phyloP scores from a whole-genome alignment of 2,888 invertebrate species.

The Synanthedon vespiformis region DNA sequence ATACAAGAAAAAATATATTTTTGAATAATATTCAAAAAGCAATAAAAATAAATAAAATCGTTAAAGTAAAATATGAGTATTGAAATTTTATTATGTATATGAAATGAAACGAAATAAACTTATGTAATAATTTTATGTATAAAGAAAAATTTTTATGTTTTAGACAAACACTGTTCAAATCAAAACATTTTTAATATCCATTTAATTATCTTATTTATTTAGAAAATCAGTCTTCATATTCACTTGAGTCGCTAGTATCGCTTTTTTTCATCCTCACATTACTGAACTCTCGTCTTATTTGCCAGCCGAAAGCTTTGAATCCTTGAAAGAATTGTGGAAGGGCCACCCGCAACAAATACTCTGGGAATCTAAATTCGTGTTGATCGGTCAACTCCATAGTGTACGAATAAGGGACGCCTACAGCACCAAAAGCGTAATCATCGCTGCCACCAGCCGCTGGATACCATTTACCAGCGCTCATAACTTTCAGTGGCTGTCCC shows the following conservation, averaged over 20 bases:
- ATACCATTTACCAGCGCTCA: slow-evolving; percentile 69
- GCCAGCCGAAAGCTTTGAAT: slow-evolving; percentile 34
- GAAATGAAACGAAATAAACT: no score
- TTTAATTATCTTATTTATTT: slow-evolving; percentile 7
- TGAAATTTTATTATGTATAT: no score
- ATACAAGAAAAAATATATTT: no score
- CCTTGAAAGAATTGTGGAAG: slow-evolving; percentile 53
- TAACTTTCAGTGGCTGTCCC: slow-evolving; percentile 49
- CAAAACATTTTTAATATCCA: slow-evolving; percentile 1
- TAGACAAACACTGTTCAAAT: not conserved
- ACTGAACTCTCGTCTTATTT: slow-evolving; percentile 39
- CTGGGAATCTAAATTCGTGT: slow-evolving; percentile 77
- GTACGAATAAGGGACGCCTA: slow-evolving; percentile 66
- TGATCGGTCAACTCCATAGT: slow-evolving; percentile 73
- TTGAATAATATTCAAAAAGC: no score
- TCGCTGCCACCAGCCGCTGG: slow-evolving; percentile 74
- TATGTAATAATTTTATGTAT: no score
- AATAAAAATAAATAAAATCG: no score
- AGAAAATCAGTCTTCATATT: slow-evolving; percentile 10
- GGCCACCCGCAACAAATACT: slow-evolving; percentile 22
- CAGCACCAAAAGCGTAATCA: slow-evolving; percentile 70
- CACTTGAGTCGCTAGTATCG: not conserved
- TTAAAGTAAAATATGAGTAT: no score
- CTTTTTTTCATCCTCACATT: not conserved
- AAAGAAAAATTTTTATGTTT: not conserved